These are phyloP conservation scores for Elaphurus davidianus DNA, from an alignment of 2,113 vertebrate species.

Conservation along the genomic window DNA sequence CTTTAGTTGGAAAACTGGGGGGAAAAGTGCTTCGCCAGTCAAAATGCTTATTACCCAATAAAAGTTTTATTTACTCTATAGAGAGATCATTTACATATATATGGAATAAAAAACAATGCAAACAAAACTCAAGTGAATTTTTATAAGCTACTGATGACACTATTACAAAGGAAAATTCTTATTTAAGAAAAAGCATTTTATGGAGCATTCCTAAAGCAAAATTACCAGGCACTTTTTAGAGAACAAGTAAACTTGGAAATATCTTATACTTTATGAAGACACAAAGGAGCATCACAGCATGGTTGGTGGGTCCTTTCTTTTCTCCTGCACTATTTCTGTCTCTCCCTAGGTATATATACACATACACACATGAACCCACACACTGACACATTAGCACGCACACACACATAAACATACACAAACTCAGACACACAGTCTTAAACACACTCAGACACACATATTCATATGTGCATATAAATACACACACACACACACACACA, in stretches of 20 bases:
- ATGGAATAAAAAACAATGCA: background rate
- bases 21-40: conserved; percentile 34
- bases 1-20: background rate
- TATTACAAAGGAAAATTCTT: conserved; percentile 2
- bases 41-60: conserved; percentile 53
- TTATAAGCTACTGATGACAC: conserved; percentile 11
- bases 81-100: background rate
- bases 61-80: conserved; percentile 31
- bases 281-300: background rate
- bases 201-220: background rate
- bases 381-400: background rate
- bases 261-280: background rate
- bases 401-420: background rate
- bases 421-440: background rate
- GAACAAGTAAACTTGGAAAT: background rate
- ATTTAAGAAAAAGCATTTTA: conserved; percentile 35
- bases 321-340: background rate
- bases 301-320: background rate
- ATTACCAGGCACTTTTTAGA: background rate
- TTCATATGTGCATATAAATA: background rate
- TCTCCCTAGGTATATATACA: background rate
- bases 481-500: background rate
- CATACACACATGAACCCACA: background rate
- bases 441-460: background rate
- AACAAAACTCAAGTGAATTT: conserved; percentile 17